phyloP scores from a whole-genome alignment of 2,113 vertebrate genomes.

The Tetrax tetrax region DNA sequence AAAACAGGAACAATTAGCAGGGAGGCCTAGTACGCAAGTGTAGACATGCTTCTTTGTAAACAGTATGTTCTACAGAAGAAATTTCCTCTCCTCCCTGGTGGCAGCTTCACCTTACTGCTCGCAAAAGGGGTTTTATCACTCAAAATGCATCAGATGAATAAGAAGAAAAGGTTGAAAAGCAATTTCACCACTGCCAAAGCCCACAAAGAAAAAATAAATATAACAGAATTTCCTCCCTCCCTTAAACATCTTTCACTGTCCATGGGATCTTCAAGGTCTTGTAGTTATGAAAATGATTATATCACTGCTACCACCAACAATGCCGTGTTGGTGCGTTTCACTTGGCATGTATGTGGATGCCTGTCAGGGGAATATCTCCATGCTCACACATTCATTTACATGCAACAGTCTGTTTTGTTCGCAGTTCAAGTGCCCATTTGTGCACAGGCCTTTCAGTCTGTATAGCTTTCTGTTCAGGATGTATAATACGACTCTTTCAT shows the following conservation, averaged over 20 bases:
- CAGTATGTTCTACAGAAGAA: not conserved
- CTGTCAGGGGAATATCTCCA: conserved; percentile 26
- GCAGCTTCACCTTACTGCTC: conserved; percentile 48
- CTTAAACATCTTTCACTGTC: not conserved
- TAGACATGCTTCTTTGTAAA: not conserved
- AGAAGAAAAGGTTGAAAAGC: conserved; percentile 65
- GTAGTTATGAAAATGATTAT: conserved; percentile 23
- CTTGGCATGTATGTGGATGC: not conserved
- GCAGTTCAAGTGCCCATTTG: conserved; percentile 11
- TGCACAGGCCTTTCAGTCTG: not conserved
- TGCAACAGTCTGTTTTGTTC: conserved; percentile 44
- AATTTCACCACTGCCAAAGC: conserved; percentile 52
- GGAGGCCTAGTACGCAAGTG: not conserved
- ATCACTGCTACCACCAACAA: conserved; percentile 25
- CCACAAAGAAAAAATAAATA: conserved; percentile 21
- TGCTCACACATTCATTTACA: conserved; percentile 46
- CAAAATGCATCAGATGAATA: conserved; percentile 62
- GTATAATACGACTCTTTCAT: not conserved
- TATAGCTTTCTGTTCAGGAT: conserved; percentile 23
- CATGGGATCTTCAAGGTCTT: conserved; percentile 34
- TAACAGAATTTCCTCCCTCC: not conserved
- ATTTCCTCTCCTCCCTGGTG: not conserved
- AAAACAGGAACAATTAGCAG: not conserved
- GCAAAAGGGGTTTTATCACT: conserved; percentile 60
- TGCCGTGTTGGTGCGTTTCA: not conserved